Evolutionary conservation across 2,888 invertebrate genomes (phyloP), one percentile per base, ranked within the genome.

Genomic region (Steinernema hermaphroditum): DNA sequence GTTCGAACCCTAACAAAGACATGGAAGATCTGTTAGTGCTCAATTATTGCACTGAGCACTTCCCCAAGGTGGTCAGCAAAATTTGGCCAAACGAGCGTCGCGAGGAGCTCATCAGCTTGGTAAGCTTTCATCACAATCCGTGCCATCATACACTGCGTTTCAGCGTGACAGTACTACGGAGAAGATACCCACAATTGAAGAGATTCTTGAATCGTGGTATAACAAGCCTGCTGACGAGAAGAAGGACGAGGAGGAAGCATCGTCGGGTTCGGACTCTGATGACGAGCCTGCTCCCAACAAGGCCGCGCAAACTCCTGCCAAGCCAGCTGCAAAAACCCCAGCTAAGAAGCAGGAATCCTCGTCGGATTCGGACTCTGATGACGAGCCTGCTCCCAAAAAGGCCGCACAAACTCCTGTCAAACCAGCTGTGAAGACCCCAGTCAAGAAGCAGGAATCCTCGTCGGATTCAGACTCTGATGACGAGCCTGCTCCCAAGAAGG

Each of bases 391-490:
- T 49, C 19, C 12, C 6, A 12, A 6, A 19, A 19, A 49, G 49
- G 6, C 49, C 19, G 9, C 12, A n/a, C 49, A 49, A n/a, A n/a
- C n/a, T n/a, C n/a, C n/a, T n/a, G n/a, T n/a, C n/a, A n/a, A n/a
- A n/a, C n/a, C n/a, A n/a, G n/a, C n/a, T n/a, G n/a, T n/a, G n/a
- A n/a, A n/a, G n/a, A n/a, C n/a, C n/a, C n/a, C n/a, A n/a, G n/a
- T n/a, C 19, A n/a, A n/a, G 49, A 19, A 19, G 49, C 49, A 6
- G n/a, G 49, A 19, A 8, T 9, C 49, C 9, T 49, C 19, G 19
- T 49, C 49, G 14, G 49, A 49, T 6, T 49, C 49, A n/a, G 49
- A 49, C 14, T 49, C 49, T 6, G 49, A 49, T n/a, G 49, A 49
- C 9, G 49, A 49, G 6, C 19, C 49, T 12, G 49, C 49, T 19